Percentiles rank a stretch among this genome's conserved stretches.
Evolutionary conservation across 2,113 vertebrate species (phyloP).

Genomic region (Mormoops blainvillei): DNA sequence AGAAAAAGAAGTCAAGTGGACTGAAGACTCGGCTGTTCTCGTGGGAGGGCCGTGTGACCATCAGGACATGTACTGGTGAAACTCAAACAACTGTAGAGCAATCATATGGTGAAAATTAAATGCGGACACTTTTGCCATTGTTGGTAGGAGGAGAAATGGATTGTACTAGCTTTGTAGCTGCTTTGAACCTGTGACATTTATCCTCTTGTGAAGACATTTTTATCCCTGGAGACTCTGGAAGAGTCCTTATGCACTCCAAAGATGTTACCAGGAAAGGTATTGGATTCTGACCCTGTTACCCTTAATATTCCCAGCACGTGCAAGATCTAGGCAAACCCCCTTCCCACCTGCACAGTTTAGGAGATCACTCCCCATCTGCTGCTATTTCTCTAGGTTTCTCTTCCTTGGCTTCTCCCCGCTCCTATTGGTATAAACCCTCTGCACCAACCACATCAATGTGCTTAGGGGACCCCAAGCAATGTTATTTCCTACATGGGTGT

Average conservation of each 20-base stretch:
- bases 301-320: not conserved
- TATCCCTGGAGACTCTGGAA: not conserved
- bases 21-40: not conserved
- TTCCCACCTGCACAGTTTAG: not conserved
- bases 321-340: not conserved
- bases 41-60: not conserved
- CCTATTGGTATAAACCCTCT: not conserved
- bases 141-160: not conserved
- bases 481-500: not conserved
- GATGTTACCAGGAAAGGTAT: not conserved
- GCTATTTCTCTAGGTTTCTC: not conserved
- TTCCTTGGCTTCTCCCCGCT: not conserved
- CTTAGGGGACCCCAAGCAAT: not conserved
- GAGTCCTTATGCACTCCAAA: not conserved
- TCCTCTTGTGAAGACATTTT: not conserved
- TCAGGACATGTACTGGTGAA: no score
- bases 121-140: not conserved
- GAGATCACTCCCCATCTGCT: not conserved
- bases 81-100: not conserved
- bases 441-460: not conserved
- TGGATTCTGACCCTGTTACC: not conserved
- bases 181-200: slow-evolving; percentile 37
- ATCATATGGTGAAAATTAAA: not conserved
- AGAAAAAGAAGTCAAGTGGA: not conserved
- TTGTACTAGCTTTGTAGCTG: not conserved